Base-by-base conservation (phyloP, 2,113 vertebrate genomes). In the Heterotilapia buettikoferi region DNA sequence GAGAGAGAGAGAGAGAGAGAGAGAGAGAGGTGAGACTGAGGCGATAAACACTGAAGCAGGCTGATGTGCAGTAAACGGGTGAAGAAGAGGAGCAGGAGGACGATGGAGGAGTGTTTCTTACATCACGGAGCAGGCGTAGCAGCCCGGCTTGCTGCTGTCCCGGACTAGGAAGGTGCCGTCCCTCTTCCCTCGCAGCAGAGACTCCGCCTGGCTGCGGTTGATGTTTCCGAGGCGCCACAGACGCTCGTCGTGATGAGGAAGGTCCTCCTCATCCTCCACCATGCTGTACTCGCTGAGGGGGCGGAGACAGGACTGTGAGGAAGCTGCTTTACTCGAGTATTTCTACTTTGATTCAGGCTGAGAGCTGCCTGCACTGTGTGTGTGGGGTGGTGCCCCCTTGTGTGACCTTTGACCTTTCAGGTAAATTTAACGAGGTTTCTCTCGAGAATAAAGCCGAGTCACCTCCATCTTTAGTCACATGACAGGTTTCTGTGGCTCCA, bases 101-200 rank as follows among this genome's bases (percentile, higher is more conserved):
- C 18, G 52, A 54, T 1, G 3, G 10, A 6, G 19, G 63, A 0
- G 52, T 0, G 38, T 12, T 21, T 92, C 99, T 0, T 97, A 99
- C 99, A 99, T 97, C 16, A 99, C 98, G 1, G 98, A 99, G 96
- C 99, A 99, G 96, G 99, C 99, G 6, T 98, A 99, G 96, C 98
- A 99, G 94, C 99, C 99, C 45, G 97, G 95, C 84, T 99, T 99
- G 95, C 98, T 99, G 97, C 98, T 99, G 93, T 99, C 98, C 40
- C 99, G 97, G 73, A 99, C 97, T 47, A 99, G 97, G 93, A 99
- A 99, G 78, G 98, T 99, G 80, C 98, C 99, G 61, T 99, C 98
- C 9, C 97, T 94, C 85, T 99, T 99, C 85, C 98, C 98, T 1
- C 98, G 95, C 10, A 99, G 92, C 14, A 99, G 94, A 52, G 97